Evolutionary conservation across 2,888 invertebrate genomes (phyloP), one percentile per base, ranked within the genome.

Genomic region (Heliconius ismenius): DNA sequence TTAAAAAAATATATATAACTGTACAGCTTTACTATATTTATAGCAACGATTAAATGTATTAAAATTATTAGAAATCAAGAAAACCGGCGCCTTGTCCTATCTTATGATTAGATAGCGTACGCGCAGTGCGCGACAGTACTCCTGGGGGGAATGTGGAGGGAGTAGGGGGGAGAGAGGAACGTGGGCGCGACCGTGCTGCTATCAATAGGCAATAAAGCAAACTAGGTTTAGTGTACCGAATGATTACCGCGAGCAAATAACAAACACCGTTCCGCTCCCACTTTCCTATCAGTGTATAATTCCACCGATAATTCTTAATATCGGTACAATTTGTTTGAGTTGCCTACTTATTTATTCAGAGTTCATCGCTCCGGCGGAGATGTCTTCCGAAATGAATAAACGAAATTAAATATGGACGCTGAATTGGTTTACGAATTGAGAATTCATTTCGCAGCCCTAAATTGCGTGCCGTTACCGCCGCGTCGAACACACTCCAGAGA

Each of bases 221-320:
- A 78, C 67, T 78, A 75, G 77, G 77, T 75, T 75, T 75, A 74
- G 75, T 77, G 75, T 75, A 74, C 77, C 60, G 60, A 73, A 9
- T 72, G 74, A 77, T 73, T 69, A 77, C 76, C 74, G 69, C 74
- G 63, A 73, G 74, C 68, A 76, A 74, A 76, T 68, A 78, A 26
- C 65, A 49, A 68, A 72, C 28, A 73, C 32, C 78, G 76, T 73
- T 64, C 79, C 79, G 76, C 78, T 68, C 79, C 79, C 49, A 76
- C 65, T 68, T 67, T 74, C 65, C 78, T 78, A 76, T 54, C 69
- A 63, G 15, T 72, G 49, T 78, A 67, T 78, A 78, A 76, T 70
- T 74, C 69, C 43, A 54, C 60, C 65, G 76, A 78, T 78, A 77
- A 70, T 28, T 49, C 69, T 18, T 73, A 62, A 73, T 70, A 67